A percentile compares a stretch with the other conserved stretches of the same genome.
phyloP scores from a whole-genome alignment of 2,888 invertebrate genomes.

The Erebia aethiops region DNA sequence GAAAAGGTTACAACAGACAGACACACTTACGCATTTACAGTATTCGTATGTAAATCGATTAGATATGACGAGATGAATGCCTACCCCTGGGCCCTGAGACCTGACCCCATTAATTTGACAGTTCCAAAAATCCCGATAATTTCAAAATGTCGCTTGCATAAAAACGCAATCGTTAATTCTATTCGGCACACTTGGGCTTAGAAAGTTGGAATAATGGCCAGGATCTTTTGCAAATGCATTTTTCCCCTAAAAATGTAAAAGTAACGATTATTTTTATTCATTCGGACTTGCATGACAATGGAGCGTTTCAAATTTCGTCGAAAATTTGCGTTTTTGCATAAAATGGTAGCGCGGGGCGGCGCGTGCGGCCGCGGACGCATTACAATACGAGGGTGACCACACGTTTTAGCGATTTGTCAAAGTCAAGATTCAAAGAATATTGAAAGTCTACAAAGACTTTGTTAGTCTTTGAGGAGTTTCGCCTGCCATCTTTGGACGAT shows the following conservation, averaged over 20 bases:
- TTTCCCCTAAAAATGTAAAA: slow-evolving; percentile 72
- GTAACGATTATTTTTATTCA: slow-evolving; percentile 78
- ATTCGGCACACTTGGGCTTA: slow-evolving; percentile 60
- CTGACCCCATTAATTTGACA: slow-evolving; percentile 53
- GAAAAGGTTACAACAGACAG: too few relatives aligned
- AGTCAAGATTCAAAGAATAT: too few relatives aligned
- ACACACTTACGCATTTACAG: too few relatives aligned
- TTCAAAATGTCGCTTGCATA: slow-evolving; percentile 71
- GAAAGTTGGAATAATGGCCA: slow-evolving; percentile 55
- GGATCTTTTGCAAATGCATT: slow-evolving; percentile 57
- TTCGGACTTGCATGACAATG: slow-evolving; percentile 63
- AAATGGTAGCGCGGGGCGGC: slow-evolving; percentile 67
- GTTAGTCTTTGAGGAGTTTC: too few relatives aligned
- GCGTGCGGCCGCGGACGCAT: slow-evolving; percentile 67
- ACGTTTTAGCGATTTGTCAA: background rate
- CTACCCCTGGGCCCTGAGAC: slow-evolving; percentile 22
- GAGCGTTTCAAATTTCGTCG: slow-evolving; percentile 81
- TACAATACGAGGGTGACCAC: slow-evolving; percentile 57
- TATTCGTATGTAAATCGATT: too few relatives aligned
- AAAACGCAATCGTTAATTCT: slow-evolving; percentile 72
- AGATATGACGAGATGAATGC: slow-evolving; percentile 10
- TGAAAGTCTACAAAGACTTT: too few relatives aligned
- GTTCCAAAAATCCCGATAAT: slow-evolving; percentile 65
- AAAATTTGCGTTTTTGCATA: slow-evolving; percentile 83
- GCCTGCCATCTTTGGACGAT: too few relatives aligned